Evolutionary conservation across 2,113 vertebrate genomes (phyloP).

Genomic region (Conger conger): DNA sequence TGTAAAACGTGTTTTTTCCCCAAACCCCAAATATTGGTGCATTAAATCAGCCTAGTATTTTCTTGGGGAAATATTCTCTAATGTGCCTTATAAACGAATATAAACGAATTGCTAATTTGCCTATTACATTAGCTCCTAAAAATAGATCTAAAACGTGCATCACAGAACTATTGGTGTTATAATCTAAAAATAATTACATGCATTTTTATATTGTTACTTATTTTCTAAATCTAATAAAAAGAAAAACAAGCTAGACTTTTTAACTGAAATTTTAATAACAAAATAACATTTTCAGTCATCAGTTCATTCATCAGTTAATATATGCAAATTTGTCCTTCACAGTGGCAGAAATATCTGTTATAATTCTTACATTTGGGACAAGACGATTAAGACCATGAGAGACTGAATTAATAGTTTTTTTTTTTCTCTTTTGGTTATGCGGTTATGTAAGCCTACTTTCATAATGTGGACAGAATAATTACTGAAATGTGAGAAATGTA

Average conservation of each 20-base stretch:
- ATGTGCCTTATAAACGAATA: no score
- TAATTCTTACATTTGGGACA: slow-evolving; percentile 1
- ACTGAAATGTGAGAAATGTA: neutral
- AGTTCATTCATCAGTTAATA: slow-evolving; percentile 5
- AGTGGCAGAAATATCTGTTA: neutral
- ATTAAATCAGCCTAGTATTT: neutral
- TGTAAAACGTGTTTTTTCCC: neutral
- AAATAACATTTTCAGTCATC: slow-evolving; percentile 1
- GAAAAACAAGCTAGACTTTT: neutral
- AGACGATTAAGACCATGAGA: neutral
- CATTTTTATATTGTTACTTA: neutral
- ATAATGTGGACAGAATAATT: neutral
- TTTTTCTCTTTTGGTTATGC: no score
- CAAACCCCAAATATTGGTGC: neutral
- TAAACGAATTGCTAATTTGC: no score
- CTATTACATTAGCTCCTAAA: no score
- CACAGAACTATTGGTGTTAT: no score
- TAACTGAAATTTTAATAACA: neutral
- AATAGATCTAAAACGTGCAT: no score
- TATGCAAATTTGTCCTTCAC: slow-evolving; percentile 13
- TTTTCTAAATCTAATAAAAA: no score
- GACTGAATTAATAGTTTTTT: neutral
- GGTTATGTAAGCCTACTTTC: slow-evolving; percentile 7
- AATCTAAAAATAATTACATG: neutral
- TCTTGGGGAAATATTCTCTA: neutral